Percentiles rank a stretch among this genome's conserved stretches.
Evolutionary conservation across 2,797 vertebrate genomes (phyloP).

Genomic region (Myotis myotis): DNA sequence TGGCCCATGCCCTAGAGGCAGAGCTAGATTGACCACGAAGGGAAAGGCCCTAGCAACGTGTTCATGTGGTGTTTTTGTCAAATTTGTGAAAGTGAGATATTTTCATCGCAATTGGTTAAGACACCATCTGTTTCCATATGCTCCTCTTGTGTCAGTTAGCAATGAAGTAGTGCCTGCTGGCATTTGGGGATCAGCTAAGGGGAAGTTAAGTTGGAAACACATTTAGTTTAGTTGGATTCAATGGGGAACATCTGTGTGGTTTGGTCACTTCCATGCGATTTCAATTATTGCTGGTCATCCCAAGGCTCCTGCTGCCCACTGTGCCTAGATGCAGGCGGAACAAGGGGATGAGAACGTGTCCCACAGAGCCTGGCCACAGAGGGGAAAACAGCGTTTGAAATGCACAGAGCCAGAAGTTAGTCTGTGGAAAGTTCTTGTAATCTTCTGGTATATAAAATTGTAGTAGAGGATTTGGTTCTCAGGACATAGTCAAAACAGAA

Average conservation of each 20-base stretch:
- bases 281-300: neutral
- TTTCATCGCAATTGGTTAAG: neutral
- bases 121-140: neutral
- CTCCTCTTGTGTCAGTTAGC: neutral
- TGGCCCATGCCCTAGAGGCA: neutral
- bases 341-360: neutral
- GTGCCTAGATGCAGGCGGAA: accelerated
- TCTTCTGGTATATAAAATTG: neutral
- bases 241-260: neutral
- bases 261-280: neutral
- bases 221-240: neutral
- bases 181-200: neutral
- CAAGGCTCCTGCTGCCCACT: neutral
- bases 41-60: neutral
- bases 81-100: neutral
- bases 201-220: neutral
- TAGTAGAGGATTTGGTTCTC: neutral
- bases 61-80: neutral
- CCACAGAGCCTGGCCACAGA: neutral
- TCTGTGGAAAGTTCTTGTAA: neutral
- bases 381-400: neutral
- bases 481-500: neutral
- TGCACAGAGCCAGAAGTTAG: neutral
- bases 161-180: neutral
- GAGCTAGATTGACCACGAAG: neutral